These are phyloP conservation scores for Zaprionus nigranus DNA, from an alignment of 1,140 invertebrate species.

Conservation along the genomic window DNA sequence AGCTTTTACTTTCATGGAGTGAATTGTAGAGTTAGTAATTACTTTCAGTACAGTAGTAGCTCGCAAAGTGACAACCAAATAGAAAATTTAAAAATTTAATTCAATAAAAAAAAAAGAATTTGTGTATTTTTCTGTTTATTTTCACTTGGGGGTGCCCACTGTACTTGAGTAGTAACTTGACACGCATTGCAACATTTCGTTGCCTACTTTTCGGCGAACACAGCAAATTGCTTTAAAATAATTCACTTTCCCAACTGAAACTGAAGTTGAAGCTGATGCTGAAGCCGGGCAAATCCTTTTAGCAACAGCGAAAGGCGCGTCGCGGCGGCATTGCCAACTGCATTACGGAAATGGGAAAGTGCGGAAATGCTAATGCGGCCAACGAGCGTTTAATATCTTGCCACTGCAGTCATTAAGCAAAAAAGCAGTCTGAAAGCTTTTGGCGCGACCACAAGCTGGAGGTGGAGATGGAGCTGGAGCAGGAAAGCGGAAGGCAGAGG, in stretches of 20 bases:
- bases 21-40: background rate
- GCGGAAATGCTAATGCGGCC: constrained; percentile 73
- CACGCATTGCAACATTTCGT: constrained; percentile 39
- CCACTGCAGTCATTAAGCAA: constrained; percentile 73
- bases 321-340: constrained; percentile 51
- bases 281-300: background rate
- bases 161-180: background rate
- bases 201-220: constrained; percentile 50
- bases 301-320: no score
- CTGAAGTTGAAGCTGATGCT: constrained; percentile 3
- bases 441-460: constrained; percentile 32
- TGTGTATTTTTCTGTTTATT: background rate
- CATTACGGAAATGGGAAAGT: constrained; percentile 49
- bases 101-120: background rate
- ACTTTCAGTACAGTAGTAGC: background rate
- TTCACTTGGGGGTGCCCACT: background rate
- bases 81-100: background rate
- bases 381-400: constrained; percentile 78
- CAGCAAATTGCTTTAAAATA: constrained; percentile 56
- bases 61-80: background rate
- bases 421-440: constrained; percentile 62
- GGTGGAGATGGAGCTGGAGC: constrained; percentile 7
- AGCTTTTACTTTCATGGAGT: background rate
- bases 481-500: background rate
- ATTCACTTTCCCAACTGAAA: constrained; percentile 40